Base-by-base conservation (phyloP, 1,140 invertebrate genomes). In the Scaptomyza montana region DNA sequence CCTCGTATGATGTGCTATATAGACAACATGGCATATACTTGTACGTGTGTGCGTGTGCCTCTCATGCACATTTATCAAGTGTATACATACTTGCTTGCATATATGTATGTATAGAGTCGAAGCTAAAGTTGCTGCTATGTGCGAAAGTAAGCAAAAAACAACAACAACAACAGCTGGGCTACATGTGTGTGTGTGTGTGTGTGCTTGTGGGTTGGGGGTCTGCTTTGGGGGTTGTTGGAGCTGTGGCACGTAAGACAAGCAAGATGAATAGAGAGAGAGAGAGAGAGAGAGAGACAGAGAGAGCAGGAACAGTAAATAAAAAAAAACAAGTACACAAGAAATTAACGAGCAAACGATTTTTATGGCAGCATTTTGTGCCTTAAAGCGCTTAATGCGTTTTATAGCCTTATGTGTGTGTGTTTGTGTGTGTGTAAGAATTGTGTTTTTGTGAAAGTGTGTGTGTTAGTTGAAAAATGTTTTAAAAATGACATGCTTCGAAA, bases 401-500 rank as follows among this genome's bases (percentile, higher is more conserved):
- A 89, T 84, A 59, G 74, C 49, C 45, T 39, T 53, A 54, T 55
- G 21, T 47, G 9, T 36, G 19, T 41, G 60, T 46, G 36, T n/a
- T n/a, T 28, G 54, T 43, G 55, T 67, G 49, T 56, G 49, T 59
- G 69, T 50, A 47, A 63, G 59, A 54, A 64, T 39, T 47, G 41
- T 13, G 13, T 36, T 56, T 36, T 56, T 50, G 46, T 53, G 55
- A 45, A 64, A 41, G 25, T 64, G 64, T 65, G 43, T 78, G 80
- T 89, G 81, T 81, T 79, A 82, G 86, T 90, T 90, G 87, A 90
- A 90, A 87, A 90, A 90, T 90, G 82, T 90, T 87, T 90, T 90
- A 90, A 89, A 89, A 89, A 89, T 89, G 85, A 89, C 85, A 89
- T 89, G 84, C 89, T 90, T 86, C 89, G 84, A 90, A 90, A 90